Base-by-base conservation (phyloP, 2,113 vertebrate genomes). In the Kobus ellipsiprymnus region DNA sequence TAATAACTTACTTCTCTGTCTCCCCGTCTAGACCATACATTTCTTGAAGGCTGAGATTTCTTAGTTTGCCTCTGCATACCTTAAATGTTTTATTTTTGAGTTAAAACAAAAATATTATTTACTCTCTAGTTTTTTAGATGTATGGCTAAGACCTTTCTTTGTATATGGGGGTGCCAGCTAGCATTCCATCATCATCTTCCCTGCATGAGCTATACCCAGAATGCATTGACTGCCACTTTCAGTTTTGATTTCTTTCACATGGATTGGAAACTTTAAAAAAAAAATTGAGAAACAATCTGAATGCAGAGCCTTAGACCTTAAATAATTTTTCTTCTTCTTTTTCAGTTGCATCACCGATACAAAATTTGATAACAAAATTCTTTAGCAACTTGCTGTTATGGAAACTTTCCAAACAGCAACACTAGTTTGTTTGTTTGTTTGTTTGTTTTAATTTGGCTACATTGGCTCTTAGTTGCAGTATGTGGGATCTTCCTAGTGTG, bases 381-480 rank as follows among this genome's bases (percentile, higher is more conserved):
- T 83, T 81, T 90, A 95, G 74, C 85, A 94, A 95, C 40, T 55
- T 87, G 87, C 77, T 64, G 6, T 91, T 64, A 94, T 36, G 55
- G 85, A 92, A 44, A 64, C 62, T 94, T 92, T 94, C 80, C 54
- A 97, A 96, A 85, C 6, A 77, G 71, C 40, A 27, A 77, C 36
- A 77, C 10, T 77, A 77, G 23, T 25, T 21, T 3, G 15, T 64
- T 1, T 5, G 25, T 19, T 36, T 40, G 40, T 74, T 3, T 4
- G 6, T 3, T 8, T n/a, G 17, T 33, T 64, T 17, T 74, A 25
- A 27, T 77, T 77, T 77, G 71, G 36, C 71, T 77, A 44, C 12
- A 27, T 27, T 40, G 71, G 17, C 10, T 27, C 12, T 27, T 25
- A 77, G 71, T 25, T 44, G 71, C 71, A 74, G 71, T 44, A 44